These are phyloP conservation scores for Epinephelus awoara DNA, from an alignment of 2,797 vertebrate genomes.

Conservation along the genomic window DNA sequence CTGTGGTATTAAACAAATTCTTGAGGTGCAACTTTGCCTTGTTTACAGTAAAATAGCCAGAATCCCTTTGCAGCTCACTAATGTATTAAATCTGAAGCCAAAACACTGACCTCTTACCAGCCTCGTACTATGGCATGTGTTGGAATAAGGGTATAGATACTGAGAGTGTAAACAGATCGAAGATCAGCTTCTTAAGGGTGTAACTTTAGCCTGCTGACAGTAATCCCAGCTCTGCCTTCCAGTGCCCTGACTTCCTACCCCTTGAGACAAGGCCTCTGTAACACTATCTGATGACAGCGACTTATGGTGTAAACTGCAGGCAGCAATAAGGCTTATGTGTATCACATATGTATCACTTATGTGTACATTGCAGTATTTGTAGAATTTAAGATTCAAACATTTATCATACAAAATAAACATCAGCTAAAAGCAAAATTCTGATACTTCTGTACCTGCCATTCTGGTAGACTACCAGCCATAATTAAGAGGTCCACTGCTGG, in stretches of 20 bases:
- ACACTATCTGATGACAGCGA: slow-evolving; percentile 39
- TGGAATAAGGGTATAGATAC: slow-evolving; percentile 33
- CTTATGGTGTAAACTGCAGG: slow-evolving; percentile 17
- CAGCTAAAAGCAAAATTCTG: neutral
- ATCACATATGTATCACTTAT: no score
- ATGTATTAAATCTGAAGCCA: slow-evolving; percentile 10
- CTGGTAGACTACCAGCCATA: neutral
- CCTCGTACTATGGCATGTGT: slow-evolving; percentile 30
- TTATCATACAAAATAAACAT: neutral
- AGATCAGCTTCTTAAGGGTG: slow-evolving; percentile 50
- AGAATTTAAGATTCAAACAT: neutral
- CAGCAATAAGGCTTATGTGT: neutral
- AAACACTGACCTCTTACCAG: slow-evolving; percentile 13
- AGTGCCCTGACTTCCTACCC: slow-evolving; percentile 33
- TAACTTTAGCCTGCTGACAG: slow-evolving; percentile 58
- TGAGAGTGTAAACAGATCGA: slow-evolving; percentile 64
- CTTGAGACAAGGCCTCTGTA: slow-evolving; percentile 40
- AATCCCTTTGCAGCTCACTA: slow-evolving; percentile 2
- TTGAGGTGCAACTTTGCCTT: slow-evolving; percentile 14
- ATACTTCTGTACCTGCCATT: slow-evolving; percentile 1
- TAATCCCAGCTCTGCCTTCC: slow-evolving; percentile 48
- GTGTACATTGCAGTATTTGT: neutral
- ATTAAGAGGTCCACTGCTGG: neutral
- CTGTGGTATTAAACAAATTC: slow-evolving; percentile 8
- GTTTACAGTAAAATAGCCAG: slow-evolving; percentile 32